Base-by-base conservation (phyloP, 2,797 vertebrate genomes). In the Melanotaenia parkinsoni region DNA sequence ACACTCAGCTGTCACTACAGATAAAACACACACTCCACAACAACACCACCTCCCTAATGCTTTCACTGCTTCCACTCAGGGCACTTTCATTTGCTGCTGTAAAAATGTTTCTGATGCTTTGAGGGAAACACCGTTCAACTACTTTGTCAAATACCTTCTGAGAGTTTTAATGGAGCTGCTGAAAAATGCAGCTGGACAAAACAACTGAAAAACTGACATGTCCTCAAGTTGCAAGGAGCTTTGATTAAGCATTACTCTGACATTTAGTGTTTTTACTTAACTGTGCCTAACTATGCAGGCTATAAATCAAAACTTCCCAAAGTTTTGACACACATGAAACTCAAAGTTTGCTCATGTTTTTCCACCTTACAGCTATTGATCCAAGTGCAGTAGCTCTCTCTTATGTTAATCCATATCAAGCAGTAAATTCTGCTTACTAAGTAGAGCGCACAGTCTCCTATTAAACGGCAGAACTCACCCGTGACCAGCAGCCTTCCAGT, bases 401-500 rank as follows among this genome's bases (percentile, higher is more conserved):
- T 60, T 64, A 58, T 63, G 50, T 68, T 82, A 82, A 91, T 89
- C 84, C 72, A 85, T 81, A 83, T 58, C 16, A 58, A 80, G 87
- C 66, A 72, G 77, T 70, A 81, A 68, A 86, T 90, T 88, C 62
- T 84, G 85, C 86, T 88, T 84, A 89, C 81, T 76, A 82, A 85
- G 82, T 84, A 79, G 56, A 61, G 65, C 2, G 16, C 62, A 51
- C 43, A 77, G 71, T 75, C 58, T 68, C 78, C 72, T 68, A 22
- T 72, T 77, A 71, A 74, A 72, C 68, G 66, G 72, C 20, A 12
- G 56, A 63, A 65, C 89, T 90, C 77, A 98, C 97, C 97, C 76
- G 97, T 98, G 67, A 99, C 96, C 6, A 97, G 84, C 77, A 99
- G 87, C 80, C 77, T 94, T 78, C 96, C 96, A 24, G 96, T 96